phyloP scores from a whole-genome alignment of 2,888 invertebrate species.

The Drosophila cognata region DNA sequence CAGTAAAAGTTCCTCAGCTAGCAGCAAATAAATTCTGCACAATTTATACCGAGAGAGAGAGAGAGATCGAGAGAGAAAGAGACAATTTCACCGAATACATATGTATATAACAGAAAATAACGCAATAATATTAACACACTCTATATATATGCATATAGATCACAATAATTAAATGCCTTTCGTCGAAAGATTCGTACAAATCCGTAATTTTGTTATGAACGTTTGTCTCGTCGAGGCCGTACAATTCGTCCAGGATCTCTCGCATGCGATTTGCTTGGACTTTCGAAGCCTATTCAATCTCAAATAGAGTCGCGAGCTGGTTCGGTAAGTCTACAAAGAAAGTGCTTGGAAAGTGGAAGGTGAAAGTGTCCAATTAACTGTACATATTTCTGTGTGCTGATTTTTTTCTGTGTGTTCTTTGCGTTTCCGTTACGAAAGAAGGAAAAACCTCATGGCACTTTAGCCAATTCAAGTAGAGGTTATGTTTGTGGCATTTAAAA shows the following conservation, averaged over 20 bases:
- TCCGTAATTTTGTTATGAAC: constrained; percentile 76
- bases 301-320: constrained; percentile 52
- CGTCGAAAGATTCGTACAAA: constrained; percentile 69
- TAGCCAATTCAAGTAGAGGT: constrained; percentile 46
- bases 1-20: constrained; percentile 35
- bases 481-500: constrained; percentile 43
- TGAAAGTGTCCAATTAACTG: constrained; percentile 52
- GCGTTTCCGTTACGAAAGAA: constrained; percentile 33
- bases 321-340: constrained; percentile 48
- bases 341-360: constrained; percentile 25
- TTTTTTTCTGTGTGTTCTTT: constrained; percentile 13
- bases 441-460: constrained; percentile 64
- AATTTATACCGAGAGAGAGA: constrained; percentile 18
- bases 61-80: not conserved
- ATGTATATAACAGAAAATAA: constrained; percentile 12
- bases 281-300: constrained; percentile 64
- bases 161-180: constrained; percentile 69
- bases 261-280: constrained; percentile 74
- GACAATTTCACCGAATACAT: constrained; percentile 3
- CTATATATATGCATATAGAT: constrained; percentile 56
- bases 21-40: constrained; percentile 23
- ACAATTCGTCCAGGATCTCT: constrained; percentile 69
- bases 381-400: constrained; percentile 15
- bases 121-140: constrained; percentile 19
- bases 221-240: constrained; percentile 73